A percentile compares a stretch with the other conserved stretches of the same genome.
Evolutionary conservation across 1,140 invertebrate species (phyloP).

Genomic region (Xylocopa sonorina): DNA sequence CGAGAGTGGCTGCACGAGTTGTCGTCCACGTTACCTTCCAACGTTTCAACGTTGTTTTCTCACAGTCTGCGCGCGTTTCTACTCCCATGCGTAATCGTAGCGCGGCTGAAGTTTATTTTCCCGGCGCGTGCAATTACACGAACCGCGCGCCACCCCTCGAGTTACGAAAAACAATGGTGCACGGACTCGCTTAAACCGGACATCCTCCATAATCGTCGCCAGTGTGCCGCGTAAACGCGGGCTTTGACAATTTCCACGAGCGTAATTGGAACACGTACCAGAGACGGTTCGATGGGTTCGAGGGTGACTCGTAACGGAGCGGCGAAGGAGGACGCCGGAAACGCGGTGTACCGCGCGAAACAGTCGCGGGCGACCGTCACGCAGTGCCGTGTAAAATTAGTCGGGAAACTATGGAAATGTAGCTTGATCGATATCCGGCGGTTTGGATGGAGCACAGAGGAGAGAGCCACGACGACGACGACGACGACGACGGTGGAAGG

Average conservation of each 20-base stretch:
- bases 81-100: no score
- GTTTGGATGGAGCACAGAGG: slow-evolving; percentile 25
- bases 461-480: not conserved
- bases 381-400: slow-evolving; percentile 17
- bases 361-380: not conserved
- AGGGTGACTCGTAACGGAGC: no score
- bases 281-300: not conserved
- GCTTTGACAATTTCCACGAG: not conserved
- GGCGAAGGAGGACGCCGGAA: not conserved
- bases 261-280: not conserved
- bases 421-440: slow-evolving; percentile 42
- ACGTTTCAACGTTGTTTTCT: no score
- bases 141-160: no score
- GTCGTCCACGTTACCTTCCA: no score
- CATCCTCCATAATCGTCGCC: not conserved
- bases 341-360: not conserved
- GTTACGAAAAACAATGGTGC: not conserved
- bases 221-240: not conserved
- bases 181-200: not conserved
- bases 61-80: no score
- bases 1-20: no score
- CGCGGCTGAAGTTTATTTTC: no score
- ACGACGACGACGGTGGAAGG: slow-evolving; percentile 23
- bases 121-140: no score
- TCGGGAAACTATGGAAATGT: slow-evolving; percentile 44